A percentile compares a stretch with the other conserved stretches of the same genome.
Conservation (phyloP, 1,140 invertebrate genomes). For the Drosophila burlai region DNA sequence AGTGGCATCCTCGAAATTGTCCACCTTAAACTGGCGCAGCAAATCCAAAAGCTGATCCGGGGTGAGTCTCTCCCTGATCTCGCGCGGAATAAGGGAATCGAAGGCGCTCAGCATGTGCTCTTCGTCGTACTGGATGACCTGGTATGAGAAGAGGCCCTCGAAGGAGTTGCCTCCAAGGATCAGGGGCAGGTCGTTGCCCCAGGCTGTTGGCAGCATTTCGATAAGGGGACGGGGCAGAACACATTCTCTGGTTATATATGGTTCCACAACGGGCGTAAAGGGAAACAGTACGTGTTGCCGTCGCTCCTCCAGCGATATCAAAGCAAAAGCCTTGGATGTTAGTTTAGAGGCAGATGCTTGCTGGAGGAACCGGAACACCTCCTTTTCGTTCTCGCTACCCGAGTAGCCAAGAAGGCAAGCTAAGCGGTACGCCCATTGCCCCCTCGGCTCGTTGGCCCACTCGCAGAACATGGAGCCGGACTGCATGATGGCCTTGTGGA, state of each 20-base stretch:
- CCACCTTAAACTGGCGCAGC: constrained; percentile 49
- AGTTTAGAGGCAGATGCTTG: constrained; percentile 40
- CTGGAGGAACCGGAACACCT: constrained; percentile 81
- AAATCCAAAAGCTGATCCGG: constrained; percentile 47
- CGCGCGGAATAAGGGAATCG: constrained; percentile 51
- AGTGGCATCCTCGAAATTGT: constrained; percentile 53
- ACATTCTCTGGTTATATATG: constrained; percentile 63
- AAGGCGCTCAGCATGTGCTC: constrained; percentile 57
- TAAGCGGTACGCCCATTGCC: constrained; percentile 52
- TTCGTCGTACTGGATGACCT: constrained; percentile 40
- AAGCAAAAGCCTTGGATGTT: neutral
- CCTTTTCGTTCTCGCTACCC: constrained; percentile 77
- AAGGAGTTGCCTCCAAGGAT: constrained; percentile 82
- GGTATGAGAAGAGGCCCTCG: constrained; percentile 80
- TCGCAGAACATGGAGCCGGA: constrained; percentile 86
- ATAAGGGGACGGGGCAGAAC: constrained; percentile 67
- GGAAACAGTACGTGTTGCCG: constrained; percentile 56
- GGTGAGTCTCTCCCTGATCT: constrained; percentile 25
- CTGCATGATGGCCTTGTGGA: constrained; percentile 87
- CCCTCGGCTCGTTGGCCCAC: constrained; percentile 58
- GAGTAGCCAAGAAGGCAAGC: constrained; percentile 69
- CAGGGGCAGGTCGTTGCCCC: constrained; percentile 83
- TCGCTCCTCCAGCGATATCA: constrained; percentile 45
- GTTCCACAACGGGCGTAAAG: constrained; percentile 84
- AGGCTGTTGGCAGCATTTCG: constrained; percentile 70